A percentile compares a stretch with the other conserved stretches of the same genome.
phyloP scores from a whole-genome alignment of 2,888 invertebrate species.

The Mylabris sibirica region DNA sequence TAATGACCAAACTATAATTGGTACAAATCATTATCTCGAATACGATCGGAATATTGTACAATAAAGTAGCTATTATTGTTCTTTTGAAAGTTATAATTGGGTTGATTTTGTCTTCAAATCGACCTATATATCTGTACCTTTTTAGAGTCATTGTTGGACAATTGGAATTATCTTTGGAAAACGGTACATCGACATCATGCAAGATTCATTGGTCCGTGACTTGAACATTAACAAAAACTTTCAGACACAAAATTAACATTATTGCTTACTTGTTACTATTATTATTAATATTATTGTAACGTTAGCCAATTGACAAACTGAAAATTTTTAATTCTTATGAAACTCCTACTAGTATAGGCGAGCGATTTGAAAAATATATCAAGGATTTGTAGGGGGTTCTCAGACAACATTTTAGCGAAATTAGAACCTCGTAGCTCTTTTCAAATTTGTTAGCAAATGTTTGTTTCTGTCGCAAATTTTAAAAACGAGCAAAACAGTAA shows the following conservation, averaged over 20 bases:
- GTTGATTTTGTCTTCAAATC: conserved; percentile 3
- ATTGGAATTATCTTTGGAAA: conserved; percentile 2
- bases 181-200: conserved; percentile 11
- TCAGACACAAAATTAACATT: neutral
- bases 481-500: no score
- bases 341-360: no score
- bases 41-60: conserved; percentile 5
- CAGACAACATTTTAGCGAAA: no score
- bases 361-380: no score
- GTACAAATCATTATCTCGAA: neutral
- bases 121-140: conserved; percentile 7
- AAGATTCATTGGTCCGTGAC: conserved; percentile 12
- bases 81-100: conserved; percentile 4
- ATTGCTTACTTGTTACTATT: conserved; percentile 1
- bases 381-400: no score
- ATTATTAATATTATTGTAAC: conserved; percentile 11
- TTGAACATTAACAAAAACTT: conserved; percentile 14
- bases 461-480: no score
- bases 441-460: no score
- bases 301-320: conserved; percentile 18
- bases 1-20: conserved; percentile 8
- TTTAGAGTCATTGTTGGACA: conserved; percentile 7
- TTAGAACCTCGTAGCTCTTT: no score
- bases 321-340: conserved; percentile 27
- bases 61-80: neutral